Evolutionary conservation across 1,140 invertebrate species (phyloP).

Genomic region (Aleiodes sp.): DNA sequence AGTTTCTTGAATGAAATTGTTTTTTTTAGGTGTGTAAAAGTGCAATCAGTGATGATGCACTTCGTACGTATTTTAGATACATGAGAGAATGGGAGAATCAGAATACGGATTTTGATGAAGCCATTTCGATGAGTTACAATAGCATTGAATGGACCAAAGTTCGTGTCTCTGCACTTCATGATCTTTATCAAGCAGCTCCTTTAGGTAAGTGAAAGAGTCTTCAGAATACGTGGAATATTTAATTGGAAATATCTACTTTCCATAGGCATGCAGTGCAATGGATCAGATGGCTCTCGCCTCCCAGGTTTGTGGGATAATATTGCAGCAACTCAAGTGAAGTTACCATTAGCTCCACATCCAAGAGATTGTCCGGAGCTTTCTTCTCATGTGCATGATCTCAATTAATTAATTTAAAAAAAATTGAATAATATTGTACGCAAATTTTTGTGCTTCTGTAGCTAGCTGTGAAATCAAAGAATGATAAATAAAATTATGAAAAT

Average conservation of each 20-base stretch:
- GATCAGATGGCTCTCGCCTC: conserved; percentile 86
- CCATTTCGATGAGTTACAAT: conserved; percentile 80
- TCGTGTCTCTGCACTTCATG: conserved; percentile 75
- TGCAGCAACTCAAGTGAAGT: conserved; percentile 65
- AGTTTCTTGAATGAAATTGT: too few relatives aligned
- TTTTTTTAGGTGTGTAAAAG: conserved; percentile 91
- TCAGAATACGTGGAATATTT: too few relatives aligned
- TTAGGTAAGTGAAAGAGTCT: too few relatives aligned
- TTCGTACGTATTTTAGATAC: conserved; percentile 87
- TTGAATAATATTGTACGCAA: too few relatives aligned
- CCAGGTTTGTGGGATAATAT: conserved; percentile 78
- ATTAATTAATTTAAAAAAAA: too few relatives aligned
- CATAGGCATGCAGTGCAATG: conserved; percentile 94
- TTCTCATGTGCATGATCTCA: neutral
- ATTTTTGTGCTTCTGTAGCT: too few relatives aligned
- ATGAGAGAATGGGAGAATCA: conserved; percentile 82
- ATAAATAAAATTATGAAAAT: too few relatives aligned
- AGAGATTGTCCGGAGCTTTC: conserved; percentile 56
- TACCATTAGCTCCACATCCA: conserved; percentile 65
- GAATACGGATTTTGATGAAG: conserved; percentile 65
- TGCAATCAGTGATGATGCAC: conserved; percentile 82
- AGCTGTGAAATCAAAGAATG: too few relatives aligned
- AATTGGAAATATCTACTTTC: neutral
- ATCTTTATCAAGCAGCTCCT: conserved; percentile 85
- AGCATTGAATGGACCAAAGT: conserved; percentile 86